Evolutionary conservation across 2,888 invertebrate genomes (phyloP).

Genomic region (Scaptomyza reducta): DNA sequence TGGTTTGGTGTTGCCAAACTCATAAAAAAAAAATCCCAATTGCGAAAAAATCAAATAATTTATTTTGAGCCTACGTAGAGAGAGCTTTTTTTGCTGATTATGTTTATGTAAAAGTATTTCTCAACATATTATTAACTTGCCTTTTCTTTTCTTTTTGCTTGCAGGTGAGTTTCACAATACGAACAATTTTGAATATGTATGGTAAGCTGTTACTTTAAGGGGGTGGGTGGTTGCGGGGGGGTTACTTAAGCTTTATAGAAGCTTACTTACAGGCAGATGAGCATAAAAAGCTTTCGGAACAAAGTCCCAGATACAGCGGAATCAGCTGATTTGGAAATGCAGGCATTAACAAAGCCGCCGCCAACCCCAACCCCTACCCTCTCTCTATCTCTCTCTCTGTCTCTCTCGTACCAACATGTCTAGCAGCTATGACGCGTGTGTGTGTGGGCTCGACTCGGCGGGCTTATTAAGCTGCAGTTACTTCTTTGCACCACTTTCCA

Average conservation of each 20-base stretch:
- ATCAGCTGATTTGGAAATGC: slow-evolving; percentile 40
- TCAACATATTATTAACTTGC: slow-evolving; percentile 28
- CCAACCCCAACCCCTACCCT: background rate
- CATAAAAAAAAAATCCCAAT: slow-evolving; percentile 48
- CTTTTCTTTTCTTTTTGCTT: slow-evolving; percentile 27
- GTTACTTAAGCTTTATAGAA: background rate
- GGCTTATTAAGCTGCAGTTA: slow-evolving; percentile 22
- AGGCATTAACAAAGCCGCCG: slow-evolving; percentile 3
- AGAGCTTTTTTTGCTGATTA: slow-evolving; percentile 32
- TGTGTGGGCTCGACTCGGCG: background rate
- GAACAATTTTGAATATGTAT: slow-evolving; percentile 10
- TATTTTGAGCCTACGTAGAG: slow-evolving; percentile 10
- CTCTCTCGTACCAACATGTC: background rate
- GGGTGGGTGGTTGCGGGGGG: background rate
- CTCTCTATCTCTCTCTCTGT: background rate
- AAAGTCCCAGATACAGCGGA: slow-evolving; percentile 29
- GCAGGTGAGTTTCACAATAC: slow-evolving; percentile 57
- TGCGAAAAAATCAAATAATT: slow-evolving; percentile 39
- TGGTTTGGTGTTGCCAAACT: slow-evolving; percentile 64
- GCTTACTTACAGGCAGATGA: background rate
- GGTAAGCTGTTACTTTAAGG: slow-evolving; percentile 44
- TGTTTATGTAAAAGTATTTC: slow-evolving; percentile 7
- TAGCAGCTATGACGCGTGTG: slow-evolving; percentile 2
- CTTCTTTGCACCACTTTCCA: slow-evolving; percentile 7
- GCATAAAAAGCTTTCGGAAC: slow-evolving; percentile 47